phyloP scores from a whole-genome alignment of 2,888 invertebrate genomes.

The Pyralis farinalis region DNA sequence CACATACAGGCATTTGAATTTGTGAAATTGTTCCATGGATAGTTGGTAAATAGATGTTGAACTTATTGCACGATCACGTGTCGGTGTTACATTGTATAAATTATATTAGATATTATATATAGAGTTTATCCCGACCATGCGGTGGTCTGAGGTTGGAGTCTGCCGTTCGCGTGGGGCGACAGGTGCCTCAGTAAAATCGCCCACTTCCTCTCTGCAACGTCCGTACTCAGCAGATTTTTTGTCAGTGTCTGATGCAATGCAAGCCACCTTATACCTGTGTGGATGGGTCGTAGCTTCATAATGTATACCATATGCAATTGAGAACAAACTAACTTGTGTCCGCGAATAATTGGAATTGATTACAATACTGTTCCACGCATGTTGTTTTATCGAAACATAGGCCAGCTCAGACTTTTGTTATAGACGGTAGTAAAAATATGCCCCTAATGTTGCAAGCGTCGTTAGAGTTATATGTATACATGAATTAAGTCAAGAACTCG shows the following conservation, averaged over 20 bases:
- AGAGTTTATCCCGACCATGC: not conserved
- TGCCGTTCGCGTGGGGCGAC: constrained; percentile 15
- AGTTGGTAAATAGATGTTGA: not conserved
- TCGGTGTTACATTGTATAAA: not conserved
- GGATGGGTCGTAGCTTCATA: not conserved
- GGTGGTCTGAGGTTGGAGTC: not conserved
- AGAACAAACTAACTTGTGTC: too few relatives aligned
- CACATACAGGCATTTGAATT: too few relatives aligned
- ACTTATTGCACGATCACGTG: not conserved
- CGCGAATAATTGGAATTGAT: too few relatives aligned
- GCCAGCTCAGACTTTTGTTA: too few relatives aligned
- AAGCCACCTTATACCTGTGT: constrained; percentile 4
- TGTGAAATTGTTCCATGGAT: not conserved
- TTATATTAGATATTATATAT: too few relatives aligned
- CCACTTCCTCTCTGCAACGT: constrained; percentile 40
- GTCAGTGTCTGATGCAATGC: not conserved
- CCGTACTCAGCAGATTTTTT: constrained; percentile 20
- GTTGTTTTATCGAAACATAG: too few relatives aligned
- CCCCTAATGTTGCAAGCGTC: too few relatives aligned
- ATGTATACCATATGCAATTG: not conserved
- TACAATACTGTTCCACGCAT: too few relatives aligned
- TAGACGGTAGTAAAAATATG: too few relatives aligned
- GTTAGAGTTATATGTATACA: too few relatives aligned
- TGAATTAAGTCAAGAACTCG: too few relatives aligned
- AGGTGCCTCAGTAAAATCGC: constrained; percentile 44